Conservation (phyloP, 2,888 invertebrate species). For the Megaustenia siamemsis region DNA sequence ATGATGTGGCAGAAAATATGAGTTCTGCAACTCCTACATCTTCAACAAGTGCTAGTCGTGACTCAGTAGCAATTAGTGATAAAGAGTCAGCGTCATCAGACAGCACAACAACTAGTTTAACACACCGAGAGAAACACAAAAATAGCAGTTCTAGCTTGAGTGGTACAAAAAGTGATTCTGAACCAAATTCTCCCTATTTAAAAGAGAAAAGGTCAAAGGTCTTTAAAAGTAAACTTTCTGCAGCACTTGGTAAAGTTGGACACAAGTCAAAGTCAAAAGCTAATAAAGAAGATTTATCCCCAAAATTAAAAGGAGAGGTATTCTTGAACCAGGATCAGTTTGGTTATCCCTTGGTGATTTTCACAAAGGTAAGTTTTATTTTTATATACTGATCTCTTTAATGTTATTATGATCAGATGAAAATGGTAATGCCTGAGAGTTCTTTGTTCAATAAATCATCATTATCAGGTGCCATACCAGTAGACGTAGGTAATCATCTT, state of each 20-base stretch:
- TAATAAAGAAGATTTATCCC: conserved; percentile 29
- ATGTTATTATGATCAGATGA: no score
- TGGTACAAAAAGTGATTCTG: conserved; percentile 13
- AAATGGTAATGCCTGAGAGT: background rate
- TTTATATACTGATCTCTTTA: background rate
- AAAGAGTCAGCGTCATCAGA: conserved; percentile 47
- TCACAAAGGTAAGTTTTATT: conserved; percentile 85
- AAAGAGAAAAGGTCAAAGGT: conserved; percentile 51
- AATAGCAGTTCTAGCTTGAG: background rate
- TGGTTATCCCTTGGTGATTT: conserved; percentile 92
- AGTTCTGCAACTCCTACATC: conserved; percentile 58
- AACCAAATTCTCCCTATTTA: conserved; percentile 21
- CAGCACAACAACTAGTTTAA: conserved; percentile 11
- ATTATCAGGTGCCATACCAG: no score
- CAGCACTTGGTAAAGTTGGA: conserved; percentile 63
- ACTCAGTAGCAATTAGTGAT: conserved; percentile 33
- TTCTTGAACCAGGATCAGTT: conserved; percentile 83
- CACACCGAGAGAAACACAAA: conserved; percentile 1
- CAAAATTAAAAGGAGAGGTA: conserved; percentile 52
- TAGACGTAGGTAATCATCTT: no score
- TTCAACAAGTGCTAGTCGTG: conserved; percentile 45
- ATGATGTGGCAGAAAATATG: conserved; percentile 57
- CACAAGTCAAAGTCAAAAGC: conserved; percentile 56
- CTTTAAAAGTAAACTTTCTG: conserved; percentile 66
- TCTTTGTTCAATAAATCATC: background rate